These are phyloP conservation scores for Actinia tenebrosa DNA, from an alignment of 64 coral and sea anemone genomes.

Conservation along the genomic window DNA sequence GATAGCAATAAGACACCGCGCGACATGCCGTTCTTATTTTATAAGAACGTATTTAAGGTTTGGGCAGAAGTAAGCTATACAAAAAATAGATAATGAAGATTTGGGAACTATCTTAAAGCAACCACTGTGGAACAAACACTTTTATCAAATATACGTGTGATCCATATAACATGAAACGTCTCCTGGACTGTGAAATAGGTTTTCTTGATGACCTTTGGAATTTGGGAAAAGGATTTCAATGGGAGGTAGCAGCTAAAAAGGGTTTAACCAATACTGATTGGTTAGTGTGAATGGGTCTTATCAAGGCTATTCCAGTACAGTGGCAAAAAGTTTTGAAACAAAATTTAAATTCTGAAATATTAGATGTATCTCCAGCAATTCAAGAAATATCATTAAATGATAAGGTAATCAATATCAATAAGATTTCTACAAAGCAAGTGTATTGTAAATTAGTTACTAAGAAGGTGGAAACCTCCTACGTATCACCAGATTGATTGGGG, in stretches of 20 bases:
- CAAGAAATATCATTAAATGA: neutral
- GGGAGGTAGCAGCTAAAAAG: neutral
- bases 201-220: conserved; percentile 6
- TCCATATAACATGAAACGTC: neutral
- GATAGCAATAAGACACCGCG: neutral
- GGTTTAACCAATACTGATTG: neutral
- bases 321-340: neutral
- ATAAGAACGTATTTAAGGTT: neutral
- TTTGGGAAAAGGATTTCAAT: neutral
- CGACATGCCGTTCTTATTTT: neutral
- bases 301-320: neutral
- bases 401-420: neutral
- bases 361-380: neutral
- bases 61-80: conserved; percentile 9
- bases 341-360: neutral
- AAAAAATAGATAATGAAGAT: neutral
- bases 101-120: neutral
- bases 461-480: neutral
- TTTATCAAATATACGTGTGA: neutral
- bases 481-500: neutral
- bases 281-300: neutral
- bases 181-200: neutral
- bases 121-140: neutral
- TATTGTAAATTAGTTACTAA: neutral
- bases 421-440: neutral